These are phyloP conservation scores for Regulus satrapa DNA, from an alignment of 2,113 vertebrate genomes.

Conservation along the genomic window DNA sequence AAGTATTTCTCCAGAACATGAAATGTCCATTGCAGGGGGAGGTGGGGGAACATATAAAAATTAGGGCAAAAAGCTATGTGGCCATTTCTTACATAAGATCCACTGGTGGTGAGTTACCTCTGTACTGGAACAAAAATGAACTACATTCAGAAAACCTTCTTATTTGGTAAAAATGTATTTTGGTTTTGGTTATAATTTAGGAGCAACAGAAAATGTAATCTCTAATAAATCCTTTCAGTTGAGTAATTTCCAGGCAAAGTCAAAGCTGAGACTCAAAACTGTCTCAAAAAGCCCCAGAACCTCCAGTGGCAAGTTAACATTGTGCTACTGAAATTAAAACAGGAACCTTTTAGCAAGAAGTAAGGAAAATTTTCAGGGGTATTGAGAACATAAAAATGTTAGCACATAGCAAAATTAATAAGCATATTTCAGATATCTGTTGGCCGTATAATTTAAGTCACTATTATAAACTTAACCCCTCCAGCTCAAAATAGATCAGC, in stretches of 20 bases:
- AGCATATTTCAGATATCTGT: neutral
- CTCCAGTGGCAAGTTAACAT: neutral
- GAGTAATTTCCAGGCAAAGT: neutral
- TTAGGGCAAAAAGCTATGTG: neutral
- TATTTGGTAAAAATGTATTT: neutral
- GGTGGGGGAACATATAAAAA: neutral
- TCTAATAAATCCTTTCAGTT: neutral
- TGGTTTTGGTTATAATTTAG: neutral
- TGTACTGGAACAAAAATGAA: neutral
- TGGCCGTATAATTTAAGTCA: neutral
- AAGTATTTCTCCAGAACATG: neutral
- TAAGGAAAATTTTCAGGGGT: neutral
- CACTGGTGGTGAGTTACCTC: neutral
- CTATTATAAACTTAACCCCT: neutral
- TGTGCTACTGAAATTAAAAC: neutral
- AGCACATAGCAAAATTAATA: neutral
- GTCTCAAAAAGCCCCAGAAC: neutral
- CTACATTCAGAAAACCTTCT: neutral
- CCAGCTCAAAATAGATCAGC: neutral
- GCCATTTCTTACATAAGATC: neutral
- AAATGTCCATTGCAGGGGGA: rapidly evolving
- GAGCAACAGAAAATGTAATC: neutral
- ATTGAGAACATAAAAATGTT: neutral
- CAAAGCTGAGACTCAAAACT: neutral
- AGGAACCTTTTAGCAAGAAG: neutral